These are phyloP conservation scores for Molorchus minor DNA, from an alignment of 2,888 invertebrate genomes.

Conservation along the genomic window DNA sequence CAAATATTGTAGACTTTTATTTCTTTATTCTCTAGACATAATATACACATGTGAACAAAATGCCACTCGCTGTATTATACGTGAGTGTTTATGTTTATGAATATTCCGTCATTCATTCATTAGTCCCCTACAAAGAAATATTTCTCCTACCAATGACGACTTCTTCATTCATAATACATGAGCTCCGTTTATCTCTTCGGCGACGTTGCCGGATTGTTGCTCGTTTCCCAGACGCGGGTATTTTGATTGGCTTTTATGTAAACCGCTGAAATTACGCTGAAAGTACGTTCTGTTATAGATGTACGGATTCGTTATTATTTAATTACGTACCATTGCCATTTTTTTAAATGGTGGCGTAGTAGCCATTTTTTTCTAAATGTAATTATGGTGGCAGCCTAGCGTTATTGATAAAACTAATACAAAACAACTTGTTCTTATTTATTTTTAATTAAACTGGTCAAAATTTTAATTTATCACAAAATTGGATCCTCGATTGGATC, in stretches of 20 bases:
- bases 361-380: too few relatives aligned
- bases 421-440: too few relatives aligned
- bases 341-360: too few relatives aligned
- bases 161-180: conserved; percentile 34
- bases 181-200: conserved; percentile 7
- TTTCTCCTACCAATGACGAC: conserved; percentile 14
- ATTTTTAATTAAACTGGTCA: too few relatives aligned
- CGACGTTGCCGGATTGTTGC: conserved; percentile 1
- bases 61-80: conserved; percentile 21
- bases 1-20: conserved; percentile 14
- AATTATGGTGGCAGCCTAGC: too few relatives aligned
- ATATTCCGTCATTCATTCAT: conserved; percentile 38
- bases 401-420: too few relatives aligned
- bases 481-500: too few relatives aligned
- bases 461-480: too few relatives aligned
- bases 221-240: background rate
- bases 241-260: background rate
- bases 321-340: too few relatives aligned
- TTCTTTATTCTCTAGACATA: conserved; percentile 13
- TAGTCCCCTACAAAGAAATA: conserved; percentile 25
- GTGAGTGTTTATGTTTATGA: conserved; percentile 34
- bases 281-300: too few relatives aligned
- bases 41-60: conserved; percentile 16
- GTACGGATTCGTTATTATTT: too few relatives aligned
- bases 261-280: too few relatives aligned